These are phyloP conservation scores for Salvator merianae DNA, from an alignment of 2,113 vertebrate species.

Conservation along the genomic window DNA sequence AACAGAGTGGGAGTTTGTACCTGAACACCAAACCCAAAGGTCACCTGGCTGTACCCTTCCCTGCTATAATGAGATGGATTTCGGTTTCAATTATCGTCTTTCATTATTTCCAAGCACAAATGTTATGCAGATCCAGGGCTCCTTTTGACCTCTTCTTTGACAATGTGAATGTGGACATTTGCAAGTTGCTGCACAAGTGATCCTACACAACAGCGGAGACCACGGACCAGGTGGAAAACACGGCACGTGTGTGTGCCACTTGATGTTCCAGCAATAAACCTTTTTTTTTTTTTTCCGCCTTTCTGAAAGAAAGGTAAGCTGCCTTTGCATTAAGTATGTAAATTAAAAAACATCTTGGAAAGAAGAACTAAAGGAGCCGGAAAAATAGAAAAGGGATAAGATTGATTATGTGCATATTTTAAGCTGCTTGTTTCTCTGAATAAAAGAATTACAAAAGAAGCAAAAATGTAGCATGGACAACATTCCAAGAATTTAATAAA, in stretches of 20 bases:
- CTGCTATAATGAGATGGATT: no score
- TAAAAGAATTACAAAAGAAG: slow-evolving; percentile 47
- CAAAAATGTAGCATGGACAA: slow-evolving; percentile 36
- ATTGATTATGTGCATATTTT: slow-evolving; percentile 67
- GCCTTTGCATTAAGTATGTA: slow-evolving; percentile 27
- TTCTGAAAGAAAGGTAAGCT: slow-evolving; percentile 19
- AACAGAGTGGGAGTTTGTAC: no score
- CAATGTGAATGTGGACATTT: no score
- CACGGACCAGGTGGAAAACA: neutral
- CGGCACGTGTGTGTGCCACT: neutral
- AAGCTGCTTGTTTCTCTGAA: slow-evolving; percentile 56
- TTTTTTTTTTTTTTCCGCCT: neutral
- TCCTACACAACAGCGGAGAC: neutral
- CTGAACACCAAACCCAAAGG: no score
- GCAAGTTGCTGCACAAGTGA: neutral
- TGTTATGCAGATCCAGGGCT: no score
- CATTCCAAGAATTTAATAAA: slow-evolving; percentile 59
- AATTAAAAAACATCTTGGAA: slow-evolving; percentile 55
- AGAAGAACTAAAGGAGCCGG: slow-evolving; percentile 44
- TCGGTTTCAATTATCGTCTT: no score
- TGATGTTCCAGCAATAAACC: neutral
- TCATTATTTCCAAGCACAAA: no score
- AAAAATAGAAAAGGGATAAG: slow-evolving; percentile 39
- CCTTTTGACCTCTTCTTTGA: no score
- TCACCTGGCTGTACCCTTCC: no score